Percentiles rank a stretch among this genome's conserved stretches.
Evolutionary conservation across 2,888 invertebrate species (phyloP).

Genomic region (Drosophila pseudotakahashii): DNA sequence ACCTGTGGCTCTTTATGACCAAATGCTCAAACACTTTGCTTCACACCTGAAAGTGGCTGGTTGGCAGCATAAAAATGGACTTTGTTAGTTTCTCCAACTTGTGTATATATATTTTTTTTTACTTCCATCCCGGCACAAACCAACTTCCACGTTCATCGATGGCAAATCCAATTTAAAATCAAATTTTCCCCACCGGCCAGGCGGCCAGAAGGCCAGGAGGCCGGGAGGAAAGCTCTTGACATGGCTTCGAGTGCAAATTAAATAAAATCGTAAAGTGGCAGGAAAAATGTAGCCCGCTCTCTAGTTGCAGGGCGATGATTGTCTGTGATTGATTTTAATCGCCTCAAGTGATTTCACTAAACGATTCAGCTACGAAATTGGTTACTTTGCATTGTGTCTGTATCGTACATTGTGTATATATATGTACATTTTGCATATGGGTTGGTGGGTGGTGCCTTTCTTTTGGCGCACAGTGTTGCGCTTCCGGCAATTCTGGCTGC

Average conservation of each 20-base stretch:
- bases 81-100: conserved; percentile 58
- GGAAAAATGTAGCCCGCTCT: conserved; percentile 54
- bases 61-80: conserved; percentile 50
- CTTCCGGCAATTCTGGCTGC: conserved; percentile 55
- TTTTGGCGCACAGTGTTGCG: conserved; percentile 55
- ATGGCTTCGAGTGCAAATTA: conserved; percentile 72
- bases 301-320: conserved; percentile 61
- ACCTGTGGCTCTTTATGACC: conserved; percentile 69
- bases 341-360: conserved; percentile 79
- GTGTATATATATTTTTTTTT: not conserved
- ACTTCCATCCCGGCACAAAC: conserved; percentile 38
- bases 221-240: conserved; percentile 32
- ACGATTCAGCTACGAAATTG: conserved; percentile 74
- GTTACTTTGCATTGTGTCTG: conserved; percentile 69
- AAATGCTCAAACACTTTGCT: conserved; percentile 36
- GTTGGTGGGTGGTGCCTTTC: conserved; percentile 42
- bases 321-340: conserved; percentile 80
- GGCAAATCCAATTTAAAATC: conserved; percentile 76
- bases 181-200: conserved; percentile 58
- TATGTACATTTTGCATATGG: conserved; percentile 10
- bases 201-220: conserved; percentile 3
- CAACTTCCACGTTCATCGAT: conserved; percentile 59
- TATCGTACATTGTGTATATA: not conserved
- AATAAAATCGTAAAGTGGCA: conserved; percentile 69
- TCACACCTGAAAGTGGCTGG: conserved; percentile 42